A percentile compares a stretch with the other conserved stretches of the same genome.
Conservation (phyloP, 2,888 invertebrate species). For the Merodon equestris region DNA sequence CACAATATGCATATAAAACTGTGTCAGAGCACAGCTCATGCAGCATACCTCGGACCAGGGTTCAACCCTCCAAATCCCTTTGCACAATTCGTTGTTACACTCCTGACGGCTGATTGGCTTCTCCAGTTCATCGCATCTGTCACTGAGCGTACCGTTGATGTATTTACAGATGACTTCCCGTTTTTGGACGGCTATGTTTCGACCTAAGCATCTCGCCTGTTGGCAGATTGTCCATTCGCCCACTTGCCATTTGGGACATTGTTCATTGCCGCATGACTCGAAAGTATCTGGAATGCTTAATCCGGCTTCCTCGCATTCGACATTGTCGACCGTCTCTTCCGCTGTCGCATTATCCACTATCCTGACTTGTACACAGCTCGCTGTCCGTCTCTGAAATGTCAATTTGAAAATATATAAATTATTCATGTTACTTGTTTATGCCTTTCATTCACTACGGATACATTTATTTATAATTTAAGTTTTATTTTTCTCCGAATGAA, state of each 20-base stretch:
- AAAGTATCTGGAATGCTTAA: conserved; percentile 83
- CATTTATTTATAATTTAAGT: conserved; percentile 9
- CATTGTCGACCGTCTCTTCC: conserved; percentile 81
- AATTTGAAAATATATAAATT: conserved; percentile 14
- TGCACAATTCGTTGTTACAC: conserved; percentile 91
- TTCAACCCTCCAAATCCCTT: conserved; percentile 93
- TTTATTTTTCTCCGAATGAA: conserved; percentile 2
- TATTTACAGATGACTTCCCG: conserved; percentile 81
- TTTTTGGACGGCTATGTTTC: conserved; percentile 88
- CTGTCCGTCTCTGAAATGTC: conserved; percentile 73
- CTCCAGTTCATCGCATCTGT: conserved; percentile 84
- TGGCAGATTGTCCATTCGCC: conserved; percentile 87
- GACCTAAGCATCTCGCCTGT: conserved; percentile 86
- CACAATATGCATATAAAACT: no score
- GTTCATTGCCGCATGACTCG: conserved; percentile 83
- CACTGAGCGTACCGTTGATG: conserved; percentile 76
- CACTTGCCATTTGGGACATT: conserved; percentile 86
- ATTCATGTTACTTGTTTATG: no score
- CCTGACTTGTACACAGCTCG: conserved; percentile 73
- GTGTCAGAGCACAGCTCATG: neutral
- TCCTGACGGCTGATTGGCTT: conserved; percentile 89
- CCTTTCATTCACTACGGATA: neutral
- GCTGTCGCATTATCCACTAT: conserved; percentile 76
- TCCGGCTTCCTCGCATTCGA: conserved; percentile 86
- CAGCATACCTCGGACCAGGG: conserved; percentile 93